Percentiles rank a stretch among this genome's conserved stretches.
Conservation (phyloP, 2,888 invertebrate genomes). For the Rhamnusium bicolor region DNA sequence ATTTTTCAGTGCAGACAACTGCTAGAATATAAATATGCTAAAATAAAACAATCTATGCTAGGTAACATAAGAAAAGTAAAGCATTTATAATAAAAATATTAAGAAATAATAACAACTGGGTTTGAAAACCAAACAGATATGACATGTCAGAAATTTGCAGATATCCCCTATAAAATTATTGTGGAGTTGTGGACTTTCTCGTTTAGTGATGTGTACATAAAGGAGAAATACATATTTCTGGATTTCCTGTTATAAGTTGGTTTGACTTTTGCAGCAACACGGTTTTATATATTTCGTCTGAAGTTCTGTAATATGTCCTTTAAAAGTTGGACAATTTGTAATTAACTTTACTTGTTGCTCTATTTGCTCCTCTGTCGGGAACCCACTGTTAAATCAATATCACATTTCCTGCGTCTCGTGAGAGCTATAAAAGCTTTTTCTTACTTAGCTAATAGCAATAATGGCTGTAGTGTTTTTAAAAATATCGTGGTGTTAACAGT, state of each 20-base stretch:
- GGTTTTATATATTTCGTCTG: background rate
- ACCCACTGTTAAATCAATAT: conserved; percentile 32
- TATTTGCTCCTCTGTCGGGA: conserved; percentile 20
- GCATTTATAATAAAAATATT: too few relatives aligned
- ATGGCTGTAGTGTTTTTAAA: conserved; percentile 26
- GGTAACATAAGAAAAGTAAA: too few relatives aligned
- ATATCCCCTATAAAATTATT: too few relatives aligned
- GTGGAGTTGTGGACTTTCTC: too few relatives aligned
- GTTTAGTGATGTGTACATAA: too few relatives aligned
- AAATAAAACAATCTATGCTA: too few relatives aligned
- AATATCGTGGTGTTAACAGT: conserved; percentile 23
- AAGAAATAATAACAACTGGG: too few relatives aligned
- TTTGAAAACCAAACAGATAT: too few relatives aligned
- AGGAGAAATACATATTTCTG: background rate
- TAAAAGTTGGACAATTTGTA: conserved; percentile 7
- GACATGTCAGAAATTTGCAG: too few relatives aligned
- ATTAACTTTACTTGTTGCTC: conserved; percentile 26
- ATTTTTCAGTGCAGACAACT: too few relatives aligned
- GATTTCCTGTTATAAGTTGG: background rate
- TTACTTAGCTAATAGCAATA: conserved; percentile 25
- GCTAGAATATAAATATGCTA: too few relatives aligned
- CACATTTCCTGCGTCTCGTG: conserved; percentile 10
- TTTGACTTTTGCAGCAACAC: background rate
- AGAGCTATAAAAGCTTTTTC: conserved; percentile 33
- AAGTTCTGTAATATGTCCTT: background rate